phyloP scores from a whole-genome alignment of 1,140 invertebrate species.

The Drosophila ambigua region DNA sequence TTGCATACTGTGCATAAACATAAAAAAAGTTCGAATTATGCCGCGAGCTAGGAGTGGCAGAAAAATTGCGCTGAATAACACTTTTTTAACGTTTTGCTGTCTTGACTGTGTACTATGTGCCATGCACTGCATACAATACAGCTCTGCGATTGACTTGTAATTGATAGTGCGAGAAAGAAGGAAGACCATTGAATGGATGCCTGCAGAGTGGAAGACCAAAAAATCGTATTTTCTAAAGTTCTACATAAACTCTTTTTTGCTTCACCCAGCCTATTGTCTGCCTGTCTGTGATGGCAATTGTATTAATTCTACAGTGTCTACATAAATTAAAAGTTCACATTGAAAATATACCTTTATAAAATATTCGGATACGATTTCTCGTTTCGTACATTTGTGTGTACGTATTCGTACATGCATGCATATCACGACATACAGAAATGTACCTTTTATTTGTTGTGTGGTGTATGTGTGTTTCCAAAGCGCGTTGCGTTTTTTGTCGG shows the following conservation, averaged over 20 bases:
- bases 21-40: too few species aligned
- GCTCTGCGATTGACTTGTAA: too few species aligned
- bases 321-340: constrained; percentile 43
- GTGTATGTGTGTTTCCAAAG: constrained; percentile 35
- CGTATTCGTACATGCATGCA: constrained; percentile 9
- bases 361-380: constrained; percentile 60
- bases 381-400: constrained; percentile 36
- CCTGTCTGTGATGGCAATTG: constrained; percentile 14
- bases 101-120: too few species aligned
- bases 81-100: too few species aligned
- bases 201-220: too few species aligned
- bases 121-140: too few species aligned
- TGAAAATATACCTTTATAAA: constrained; percentile 37
- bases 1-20: too few species aligned
- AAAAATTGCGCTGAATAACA: too few species aligned
- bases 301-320: constrained; percentile 25
- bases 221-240: too few species aligned
- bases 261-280: constrained; percentile 19
- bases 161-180: too few species aligned
- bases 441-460: constrained; percentile 45
- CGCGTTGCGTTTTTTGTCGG: constrained; percentile 42
- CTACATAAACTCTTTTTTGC: constrained; percentile 11
- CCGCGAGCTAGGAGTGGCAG: too few species aligned
- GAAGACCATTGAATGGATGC: too few species aligned
- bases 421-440: constrained; percentile 34